A percentile compares a stretch with the other conserved stretches of the same genome.
phyloP scores from a whole-genome alignment of 1,140 invertebrate species.

The Mercenaria mercenaria region DNA sequence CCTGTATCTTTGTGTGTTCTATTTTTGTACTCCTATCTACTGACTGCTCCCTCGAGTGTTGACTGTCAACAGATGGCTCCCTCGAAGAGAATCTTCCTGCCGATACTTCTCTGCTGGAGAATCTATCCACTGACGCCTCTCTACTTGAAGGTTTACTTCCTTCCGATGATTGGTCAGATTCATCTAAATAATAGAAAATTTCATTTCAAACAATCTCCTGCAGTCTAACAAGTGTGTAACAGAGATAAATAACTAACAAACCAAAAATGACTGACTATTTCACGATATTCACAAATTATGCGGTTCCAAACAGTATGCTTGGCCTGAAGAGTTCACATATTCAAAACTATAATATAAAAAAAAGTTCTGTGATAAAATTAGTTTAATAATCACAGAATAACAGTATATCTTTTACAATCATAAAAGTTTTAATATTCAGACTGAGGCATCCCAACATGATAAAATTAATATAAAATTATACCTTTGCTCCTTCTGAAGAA shows the following conservation, averaged over 20 bases:
- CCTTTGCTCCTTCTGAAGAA: slow-evolving; percentile 85
- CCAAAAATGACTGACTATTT: neutral
- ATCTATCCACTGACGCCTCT: slow-evolving; percentile 60
- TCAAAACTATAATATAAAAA: no score
- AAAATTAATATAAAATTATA: slow-evolving; percentile 50
- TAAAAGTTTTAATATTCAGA: no score
- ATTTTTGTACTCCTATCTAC: neutral
- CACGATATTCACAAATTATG: neutral
- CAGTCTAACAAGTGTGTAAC: neutral
- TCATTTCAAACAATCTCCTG: neutral
- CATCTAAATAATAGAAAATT: no score
- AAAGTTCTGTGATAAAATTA: no score
- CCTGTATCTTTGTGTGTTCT: neutral
- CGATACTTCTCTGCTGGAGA: slow-evolving; percentile 70
- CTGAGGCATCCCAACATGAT: no score
- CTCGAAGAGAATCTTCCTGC: slow-evolving; percentile 43
- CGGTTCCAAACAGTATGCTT: no score
- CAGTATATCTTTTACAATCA: no score
- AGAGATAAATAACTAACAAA: neutral
- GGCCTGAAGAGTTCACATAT: no score
- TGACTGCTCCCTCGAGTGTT: neutral
- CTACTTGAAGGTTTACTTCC: slow-evolving; percentile 56
- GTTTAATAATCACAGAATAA: no score
- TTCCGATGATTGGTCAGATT: slow-evolving; percentile 66
- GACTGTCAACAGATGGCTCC: slow-evolving; percentile 10